Evolutionary conservation across 2,113 vertebrate genomes (phyloP).

Genomic region (Narcine bancroftii): DNA sequence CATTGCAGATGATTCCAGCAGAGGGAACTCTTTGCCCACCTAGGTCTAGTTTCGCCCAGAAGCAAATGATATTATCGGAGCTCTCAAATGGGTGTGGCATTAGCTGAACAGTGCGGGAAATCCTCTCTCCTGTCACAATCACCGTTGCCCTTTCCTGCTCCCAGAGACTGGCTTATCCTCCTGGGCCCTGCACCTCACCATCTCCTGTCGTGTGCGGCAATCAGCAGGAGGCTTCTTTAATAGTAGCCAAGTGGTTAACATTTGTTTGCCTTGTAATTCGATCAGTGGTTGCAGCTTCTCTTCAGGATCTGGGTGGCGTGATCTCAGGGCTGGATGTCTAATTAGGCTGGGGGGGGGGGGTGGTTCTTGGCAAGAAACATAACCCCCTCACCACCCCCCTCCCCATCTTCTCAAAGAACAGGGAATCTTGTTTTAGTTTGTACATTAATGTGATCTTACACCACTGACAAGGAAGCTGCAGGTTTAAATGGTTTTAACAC

Average conservation of each 20-base stretch:
- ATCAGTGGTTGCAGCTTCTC: slow-evolving; percentile 14
- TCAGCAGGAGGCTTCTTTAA: not conserved
- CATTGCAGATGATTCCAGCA: not conserved
- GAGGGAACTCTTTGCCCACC: not conserved
- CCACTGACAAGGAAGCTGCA: not conserved
- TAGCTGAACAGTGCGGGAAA: not conserved
- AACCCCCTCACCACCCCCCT: not conserved
- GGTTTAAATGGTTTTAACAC: not conserved
- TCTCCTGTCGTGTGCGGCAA: not conserved
- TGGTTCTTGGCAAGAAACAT: not conserved
- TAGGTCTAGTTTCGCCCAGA: not conserved
- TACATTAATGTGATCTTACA: not conserved
- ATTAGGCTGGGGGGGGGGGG: not conserved
- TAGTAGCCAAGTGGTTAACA: not conserved
- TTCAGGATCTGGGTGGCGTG: not conserved
- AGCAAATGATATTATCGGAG: not conserved
- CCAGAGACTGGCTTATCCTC: not conserved
- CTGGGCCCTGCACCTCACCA: no score
- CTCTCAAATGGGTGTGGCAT: not conserved
- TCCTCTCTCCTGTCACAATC: not conserved
- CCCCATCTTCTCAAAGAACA: slow-evolving; percentile 28
- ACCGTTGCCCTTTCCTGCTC: not conserved
- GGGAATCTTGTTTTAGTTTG: slow-evolving; percentile 31
- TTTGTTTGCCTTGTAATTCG: not conserved
- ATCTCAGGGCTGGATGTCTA: not conserved